These are phyloP conservation scores for Cydia fagiglandana DNA, from an alignment of 1,140 invertebrate genomes.

Conservation along the genomic window DNA sequence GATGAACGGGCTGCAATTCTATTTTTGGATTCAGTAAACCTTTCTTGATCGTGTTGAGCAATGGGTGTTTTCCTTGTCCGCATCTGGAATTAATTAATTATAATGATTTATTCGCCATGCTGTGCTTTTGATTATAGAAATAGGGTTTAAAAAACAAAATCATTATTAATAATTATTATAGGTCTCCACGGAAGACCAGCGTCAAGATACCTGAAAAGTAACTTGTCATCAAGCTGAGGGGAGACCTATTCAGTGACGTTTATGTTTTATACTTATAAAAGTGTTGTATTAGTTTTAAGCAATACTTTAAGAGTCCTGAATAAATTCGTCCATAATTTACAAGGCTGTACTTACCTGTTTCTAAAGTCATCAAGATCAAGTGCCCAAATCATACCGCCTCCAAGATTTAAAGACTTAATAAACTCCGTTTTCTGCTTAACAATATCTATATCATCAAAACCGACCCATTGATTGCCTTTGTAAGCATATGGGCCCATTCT, in stretches of 20 bases:
- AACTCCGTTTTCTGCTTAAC: slow-evolving; percentile 88
- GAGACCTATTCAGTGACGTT: too few relatives aligned
- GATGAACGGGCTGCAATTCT: slow-evolving; percentile 43
- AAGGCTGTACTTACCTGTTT: slow-evolving; percentile 76
- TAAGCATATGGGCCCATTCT: slow-evolving; percentile 93
- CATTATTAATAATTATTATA: too few relatives aligned
- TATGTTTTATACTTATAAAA: too few relatives aligned
- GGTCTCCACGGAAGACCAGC: too few relatives aligned
- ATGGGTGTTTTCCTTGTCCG: slow-evolving; percentile 86
- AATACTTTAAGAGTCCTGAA: too few relatives aligned
- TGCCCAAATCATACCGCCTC: slow-evolving; percentile 95
- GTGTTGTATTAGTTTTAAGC: too few relatives aligned
- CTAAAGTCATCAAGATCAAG: slow-evolving; percentile 92
- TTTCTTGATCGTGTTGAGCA: slow-evolving; percentile 85
- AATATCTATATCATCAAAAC: slow-evolving; percentile 91
- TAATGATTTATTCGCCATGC: too few relatives aligned
- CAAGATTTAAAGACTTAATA: slow-evolving; percentile 86
- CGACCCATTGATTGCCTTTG: slow-evolving; percentile 93
- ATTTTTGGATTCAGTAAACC: slow-evolving; percentile 79
- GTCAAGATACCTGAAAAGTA: too few relatives aligned
- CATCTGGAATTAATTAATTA: slow-evolving; percentile 75
- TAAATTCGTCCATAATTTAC: too few relatives aligned
- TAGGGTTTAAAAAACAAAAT: too few relatives aligned
- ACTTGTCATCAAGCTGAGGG: too few relatives aligned
- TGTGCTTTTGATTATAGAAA: too few relatives aligned